Evolutionary conservation across 2,888 invertebrate genomes (phyloP), one percentile per base, ranked within the genome.

Genomic region (Ctena decussata): DNA sequence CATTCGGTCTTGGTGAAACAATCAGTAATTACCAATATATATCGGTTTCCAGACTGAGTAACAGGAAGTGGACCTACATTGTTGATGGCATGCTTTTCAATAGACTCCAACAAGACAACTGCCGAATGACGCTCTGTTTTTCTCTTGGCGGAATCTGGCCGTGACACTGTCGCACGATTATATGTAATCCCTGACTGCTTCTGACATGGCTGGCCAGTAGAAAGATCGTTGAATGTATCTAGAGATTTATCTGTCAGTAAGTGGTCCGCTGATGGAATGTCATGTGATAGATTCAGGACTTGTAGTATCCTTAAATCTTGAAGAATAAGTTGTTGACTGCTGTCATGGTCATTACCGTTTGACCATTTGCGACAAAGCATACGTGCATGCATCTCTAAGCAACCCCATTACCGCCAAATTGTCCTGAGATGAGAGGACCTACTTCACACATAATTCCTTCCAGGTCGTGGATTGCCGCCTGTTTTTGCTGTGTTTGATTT

Each of bases 1-100:
- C 32, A 21, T 41, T 82, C 82, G 8, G 74, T 76, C 65, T 79
- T 83, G 0, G 72, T 83, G 41, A 83, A 83, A 30, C 65, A 70
- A 24, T 84, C 84, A 35, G 27, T 30, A 37, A 80, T 15, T 0
- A 80, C 84, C 21, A 80, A n/a, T 0, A 83, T 70, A n/a, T 76
- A 75, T 24, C 24, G 6, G 49, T 84, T 80, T 11, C 77, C 72
- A 11, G 24, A 60, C 18, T 76, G 21, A 32, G 79, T 49, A n/a
- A 18, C 32, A 0, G 83, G 69, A 8, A 83, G 30, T 18, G 75
- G 79, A 30, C 83, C 79, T 1, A 79, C 44, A 44, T 79, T 83
- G 46, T 83, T 79, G 0, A 80, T 44, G 24, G 71, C 30, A 21
- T 76, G 35, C 15, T 57, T 27, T 71, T 83, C 83, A 57, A 83